Evolutionary conservation across 2,113 vertebrate species (phyloP), one percentile per base, ranked within the genome.

Genomic region (Hassar affinis): DNA sequence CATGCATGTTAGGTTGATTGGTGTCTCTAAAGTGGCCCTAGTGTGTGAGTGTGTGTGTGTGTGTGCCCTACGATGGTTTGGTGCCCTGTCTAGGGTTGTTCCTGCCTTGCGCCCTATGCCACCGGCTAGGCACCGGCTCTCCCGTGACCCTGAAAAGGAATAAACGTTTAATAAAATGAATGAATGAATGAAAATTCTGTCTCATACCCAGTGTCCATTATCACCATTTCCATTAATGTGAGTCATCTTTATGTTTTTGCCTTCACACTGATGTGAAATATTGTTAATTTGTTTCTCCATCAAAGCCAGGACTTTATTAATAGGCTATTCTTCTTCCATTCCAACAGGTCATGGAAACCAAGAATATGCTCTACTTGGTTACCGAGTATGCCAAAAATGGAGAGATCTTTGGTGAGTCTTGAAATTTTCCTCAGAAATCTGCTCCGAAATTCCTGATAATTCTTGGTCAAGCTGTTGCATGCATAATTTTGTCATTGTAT

Each of bases 371-470:
- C 90, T 99, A 99, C 91, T 95, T 99, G 54, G 97, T 99, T 89
- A 98, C 97, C 22, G 97, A 98, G 89, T 99, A 98, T 91, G 97
- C 97, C 93, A 99, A 97, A 95, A 99, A 97, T 51, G 97, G 98
- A 89, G 97, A 99, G 90, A 98, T 85, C 80, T 85, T 85, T 61
- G 84, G 84, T 85, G 62, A 85, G 84, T 35, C 47, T 47, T 74
- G 35, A 66, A 10, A 35, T 35, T 27, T 59, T 14, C 14, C 42
- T 25, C 11, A 20, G n/a, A 45, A 38, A 71, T 17, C 2, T 38
- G 22, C 20, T 56, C n/a, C 18, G 56, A 25, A n/a, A 35, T 69
- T 68, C 62, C 62, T 66, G 30, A 17, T 35, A 62, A 66, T 66
- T 42, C 27, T 77, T 76, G 27, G 45, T 51, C 71, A 72, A 47